Evolutionary conservation across 1,140 invertebrate genomes (phyloP).

Genomic region (Diprion similis): DNA sequence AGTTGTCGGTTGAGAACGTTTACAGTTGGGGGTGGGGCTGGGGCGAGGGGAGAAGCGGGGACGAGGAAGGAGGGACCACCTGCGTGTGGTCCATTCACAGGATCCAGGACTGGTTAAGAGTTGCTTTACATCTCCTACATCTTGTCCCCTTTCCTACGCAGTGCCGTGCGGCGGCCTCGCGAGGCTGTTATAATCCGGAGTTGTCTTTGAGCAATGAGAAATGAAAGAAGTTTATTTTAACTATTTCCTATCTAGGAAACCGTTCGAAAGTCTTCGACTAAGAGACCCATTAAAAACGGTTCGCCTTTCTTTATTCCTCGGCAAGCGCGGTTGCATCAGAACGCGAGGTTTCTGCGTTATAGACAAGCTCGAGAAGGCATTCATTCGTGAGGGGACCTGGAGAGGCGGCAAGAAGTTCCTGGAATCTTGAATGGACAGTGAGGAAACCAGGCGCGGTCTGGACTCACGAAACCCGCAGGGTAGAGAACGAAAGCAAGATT

Average conservation of each 20-base stretch:
- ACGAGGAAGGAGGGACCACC: constrained; percentile 27
- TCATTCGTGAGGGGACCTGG: not conserved
- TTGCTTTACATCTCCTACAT: constrained; percentile 48
- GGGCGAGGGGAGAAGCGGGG: not conserved
- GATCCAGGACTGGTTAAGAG: constrained; percentile 47
- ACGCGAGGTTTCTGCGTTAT: not conserved
- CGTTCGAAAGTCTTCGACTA: not conserved
- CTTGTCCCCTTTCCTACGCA: not conserved
- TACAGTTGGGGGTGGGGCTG: constrained; percentile 50
- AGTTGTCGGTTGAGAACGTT: constrained; percentile 61
- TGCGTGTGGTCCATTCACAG: constrained; percentile 62
- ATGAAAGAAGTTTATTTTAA: not conserved
- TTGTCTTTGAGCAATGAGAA: not conserved
- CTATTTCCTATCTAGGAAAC: not conserved
- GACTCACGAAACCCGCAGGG: not conserved
- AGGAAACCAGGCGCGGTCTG: not conserved
- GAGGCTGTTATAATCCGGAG: not conserved
- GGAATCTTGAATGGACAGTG: constrained; percentile 3
- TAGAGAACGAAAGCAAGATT: constrained; percentile 6
- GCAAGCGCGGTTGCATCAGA: no score
- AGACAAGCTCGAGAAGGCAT: not conserved
- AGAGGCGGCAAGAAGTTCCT: not conserved
- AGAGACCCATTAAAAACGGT: not conserved
- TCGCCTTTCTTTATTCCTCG: not conserved
- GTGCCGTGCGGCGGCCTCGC: not conserved